Evolutionary conservation across 2,888 invertebrate species (phyloP).

Genomic region (Globia sparganii): DNA sequence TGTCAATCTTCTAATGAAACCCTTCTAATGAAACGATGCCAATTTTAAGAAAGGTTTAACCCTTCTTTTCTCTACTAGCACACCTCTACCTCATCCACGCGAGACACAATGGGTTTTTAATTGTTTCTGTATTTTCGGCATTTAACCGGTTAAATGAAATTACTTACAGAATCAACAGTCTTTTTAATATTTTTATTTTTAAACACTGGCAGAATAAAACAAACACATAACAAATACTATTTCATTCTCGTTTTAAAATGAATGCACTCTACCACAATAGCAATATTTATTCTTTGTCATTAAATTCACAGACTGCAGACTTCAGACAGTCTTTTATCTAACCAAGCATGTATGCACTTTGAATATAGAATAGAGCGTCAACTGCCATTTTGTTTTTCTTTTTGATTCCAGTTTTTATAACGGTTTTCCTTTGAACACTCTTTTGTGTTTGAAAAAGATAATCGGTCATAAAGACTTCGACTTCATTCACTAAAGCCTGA

Average conservation of each 20-base stretch:
- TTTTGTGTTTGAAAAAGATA: slow-evolving; percentile 16
- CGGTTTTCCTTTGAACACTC: slow-evolving; percentile 1
- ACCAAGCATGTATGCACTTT: slow-evolving; percentile 25
- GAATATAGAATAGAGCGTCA: slow-evolving; percentile 30
- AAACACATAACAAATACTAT: neutral
- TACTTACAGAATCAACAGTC: neutral
- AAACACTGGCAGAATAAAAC: neutral
- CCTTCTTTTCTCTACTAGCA: too few relatives aligned
- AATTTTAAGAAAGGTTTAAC: neutral
- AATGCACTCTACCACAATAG: neutral
- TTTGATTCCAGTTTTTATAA: neutral
- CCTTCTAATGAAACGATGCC: neutral
- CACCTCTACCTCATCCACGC: too few relatives aligned
- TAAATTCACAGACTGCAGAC: neutral
- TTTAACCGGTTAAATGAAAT: too few relatives aligned
- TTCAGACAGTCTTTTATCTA: slow-evolving; percentile 21
- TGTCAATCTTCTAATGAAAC: slow-evolving; percentile 5
- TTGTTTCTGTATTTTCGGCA: too few relatives aligned
- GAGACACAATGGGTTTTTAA: too few relatives aligned
- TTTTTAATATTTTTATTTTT: neutral
- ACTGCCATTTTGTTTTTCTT: slow-evolving; percentile 6
- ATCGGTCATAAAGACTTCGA: neutral
- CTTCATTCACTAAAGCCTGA: neutral
- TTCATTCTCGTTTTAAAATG: neutral
- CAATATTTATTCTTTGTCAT: slow-evolving; percentile 2